These are phyloP conservation scores for Caenorhabditis inopinata DNA, from an alignment of 1,140 invertebrate species.

Conservation along the genomic window DNA sequence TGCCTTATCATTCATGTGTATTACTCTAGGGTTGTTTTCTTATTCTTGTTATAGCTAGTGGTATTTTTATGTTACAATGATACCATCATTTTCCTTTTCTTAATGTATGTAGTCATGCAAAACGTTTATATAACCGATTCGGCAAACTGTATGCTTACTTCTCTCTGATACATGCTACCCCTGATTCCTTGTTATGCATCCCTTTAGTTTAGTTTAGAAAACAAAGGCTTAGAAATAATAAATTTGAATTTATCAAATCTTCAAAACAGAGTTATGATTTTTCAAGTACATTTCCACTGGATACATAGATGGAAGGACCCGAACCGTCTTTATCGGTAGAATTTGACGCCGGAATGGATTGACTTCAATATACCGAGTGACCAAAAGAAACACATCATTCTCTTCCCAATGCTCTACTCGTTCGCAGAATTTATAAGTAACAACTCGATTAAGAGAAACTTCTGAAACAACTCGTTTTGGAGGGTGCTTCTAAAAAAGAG, in stretches of 20 bases:
- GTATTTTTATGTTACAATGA: too few relatives aligned
- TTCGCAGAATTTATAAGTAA: not conserved
- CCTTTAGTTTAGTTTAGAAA: too few relatives aligned
- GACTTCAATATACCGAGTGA: not conserved
- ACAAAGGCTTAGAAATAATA: too few relatives aligned
- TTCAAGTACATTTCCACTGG: not conserved
- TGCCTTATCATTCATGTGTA: too few relatives aligned
- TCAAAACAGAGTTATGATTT: not conserved
- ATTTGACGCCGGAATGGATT: not conserved
- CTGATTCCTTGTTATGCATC: too few relatives aligned
- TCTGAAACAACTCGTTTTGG: not conserved
- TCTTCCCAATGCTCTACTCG: not conserved
- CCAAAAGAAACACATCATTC: not conserved
- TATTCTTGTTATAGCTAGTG: too few relatives aligned
- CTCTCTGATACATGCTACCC: too few relatives aligned
- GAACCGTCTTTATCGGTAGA: not conserved
- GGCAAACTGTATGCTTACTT: too few relatives aligned
- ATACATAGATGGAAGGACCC: not conserved
- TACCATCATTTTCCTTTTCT: too few relatives aligned
- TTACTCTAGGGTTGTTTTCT: too few relatives aligned
- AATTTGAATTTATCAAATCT: not conserved
- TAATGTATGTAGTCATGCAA: too few relatives aligned
- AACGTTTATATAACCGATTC: too few relatives aligned
- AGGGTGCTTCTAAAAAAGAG: not conserved
- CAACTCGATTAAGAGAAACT: not conserved